Percentiles rank a stretch among this genome's conserved stretches.
phyloP scores from a whole-genome alignment of 1,140 invertebrate species.

The Spodoptera litura region DNA sequence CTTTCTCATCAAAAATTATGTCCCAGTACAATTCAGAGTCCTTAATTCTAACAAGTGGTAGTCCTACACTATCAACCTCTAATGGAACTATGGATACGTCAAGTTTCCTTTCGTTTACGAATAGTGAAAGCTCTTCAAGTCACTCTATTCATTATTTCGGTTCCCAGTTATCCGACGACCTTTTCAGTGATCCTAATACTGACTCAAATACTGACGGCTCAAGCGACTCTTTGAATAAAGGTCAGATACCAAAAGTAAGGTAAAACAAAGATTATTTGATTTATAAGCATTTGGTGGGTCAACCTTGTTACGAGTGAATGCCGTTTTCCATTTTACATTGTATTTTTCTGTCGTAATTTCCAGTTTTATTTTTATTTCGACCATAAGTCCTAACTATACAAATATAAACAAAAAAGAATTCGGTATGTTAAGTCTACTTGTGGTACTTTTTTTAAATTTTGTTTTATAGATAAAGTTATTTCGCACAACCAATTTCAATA shows the following conservation, averaged over 20 bases:
- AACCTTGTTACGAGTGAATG: too few species aligned
- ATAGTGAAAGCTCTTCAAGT: constrained; percentile 32
- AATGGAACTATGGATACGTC: constrained; percentile 23
- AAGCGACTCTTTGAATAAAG: too few species aligned
- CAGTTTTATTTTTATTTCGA: background rate
- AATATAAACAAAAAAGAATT: too few species aligned
- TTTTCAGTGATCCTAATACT: constrained; percentile 13
- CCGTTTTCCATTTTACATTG: too few species aligned
- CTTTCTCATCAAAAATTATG: background rate
- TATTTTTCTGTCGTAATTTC: background rate
- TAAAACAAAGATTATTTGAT: background rate
- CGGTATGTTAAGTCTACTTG: too few species aligned
- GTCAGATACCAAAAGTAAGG: background rate
- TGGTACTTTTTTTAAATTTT: too few species aligned
- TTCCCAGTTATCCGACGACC: constrained; percentile 10
- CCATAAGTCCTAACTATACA: too few species aligned
- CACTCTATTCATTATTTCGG: constrained; percentile 46
- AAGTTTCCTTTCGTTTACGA: constrained; percentile 59
- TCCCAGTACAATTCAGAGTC: constrained; percentile 48
- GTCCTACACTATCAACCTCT: constrained; percentile 52
- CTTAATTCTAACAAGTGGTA: constrained; percentile 53
- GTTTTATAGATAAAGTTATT: too few species aligned
- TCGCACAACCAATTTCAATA: too few species aligned
- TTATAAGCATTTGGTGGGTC: too few species aligned
- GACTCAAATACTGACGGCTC: background rate